Base-by-base conservation (phyloP, 2,113 vertebrate species). In the Ceyx cyanopectus region DNA sequence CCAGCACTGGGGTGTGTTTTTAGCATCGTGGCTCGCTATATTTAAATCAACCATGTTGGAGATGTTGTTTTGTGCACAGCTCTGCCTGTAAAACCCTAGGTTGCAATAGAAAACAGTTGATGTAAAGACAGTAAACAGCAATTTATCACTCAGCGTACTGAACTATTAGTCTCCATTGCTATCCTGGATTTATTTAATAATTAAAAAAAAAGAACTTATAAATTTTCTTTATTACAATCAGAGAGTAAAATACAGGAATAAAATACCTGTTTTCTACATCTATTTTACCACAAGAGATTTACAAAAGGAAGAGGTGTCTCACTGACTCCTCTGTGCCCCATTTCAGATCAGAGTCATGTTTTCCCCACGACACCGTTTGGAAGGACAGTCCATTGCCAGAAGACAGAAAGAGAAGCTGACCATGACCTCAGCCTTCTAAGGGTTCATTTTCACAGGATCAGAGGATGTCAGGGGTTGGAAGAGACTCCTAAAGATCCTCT, bases 1-100 rank as follows among this genome's bases (percentile, higher is more conserved):
- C 73, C 95, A 97, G 95, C 91, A 70, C 61, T 94, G 81, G 66
- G 57, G 21, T 82, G 27, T 77, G 78, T 67, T 96, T 94, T 76
- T 86, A 89, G 83, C 79, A 56, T 53, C 50, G 45, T 67, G 45
- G 16, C 22, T 92, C 83, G 15, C 77, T 84, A 56, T 68, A 91
- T 92, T 95, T 94, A 94, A 93, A 85, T 90, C 91, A 87, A 77
- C 63, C 57, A 48, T 34, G 45, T 83, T 73, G 82, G 75, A 89
- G 73, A 89, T 81, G 37, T 45, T 73, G 79, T 76, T 67, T 11
- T 23, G 30, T 51, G 37, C 41, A 68, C n/a, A 77, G n/a, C 27
- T 90, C 77, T 73, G 26, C 83, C 89, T 60, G 50, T 86, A 85
- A 89, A 92, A 94, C 41, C 57, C 41, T 29, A 62, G 70, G 40